phyloP scores from a whole-genome alignment of 1,140 invertebrate species.

The Centruroides sculpturatus region DNA sequence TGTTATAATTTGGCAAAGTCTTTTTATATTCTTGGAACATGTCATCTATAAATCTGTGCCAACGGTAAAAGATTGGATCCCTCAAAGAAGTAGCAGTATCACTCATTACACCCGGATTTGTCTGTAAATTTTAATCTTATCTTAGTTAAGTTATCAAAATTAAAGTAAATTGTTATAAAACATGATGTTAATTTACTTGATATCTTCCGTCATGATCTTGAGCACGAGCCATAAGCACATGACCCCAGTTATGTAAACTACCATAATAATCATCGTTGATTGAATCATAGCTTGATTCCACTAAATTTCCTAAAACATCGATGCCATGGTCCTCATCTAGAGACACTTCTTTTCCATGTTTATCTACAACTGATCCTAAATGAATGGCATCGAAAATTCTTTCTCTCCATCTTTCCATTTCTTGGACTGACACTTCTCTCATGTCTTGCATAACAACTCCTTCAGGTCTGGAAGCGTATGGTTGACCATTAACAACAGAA shows the following conservation, averaged over 20 bases:
- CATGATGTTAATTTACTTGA: background rate
- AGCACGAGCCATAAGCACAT: conserved; percentile 20
- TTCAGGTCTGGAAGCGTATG: conserved; percentile 40
- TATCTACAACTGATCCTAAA: conserved; percentile 39
- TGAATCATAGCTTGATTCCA: conserved; percentile 53
- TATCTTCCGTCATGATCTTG: conserved; percentile 15
- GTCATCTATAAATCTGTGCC: conserved; percentile 42
- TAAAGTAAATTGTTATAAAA: too few species aligned
- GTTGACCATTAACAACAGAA: conserved; percentile 43
- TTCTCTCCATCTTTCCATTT: conserved; percentile 42
- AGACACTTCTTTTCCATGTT: conserved; percentile 19
- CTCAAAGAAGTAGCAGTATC: conserved; percentile 38
- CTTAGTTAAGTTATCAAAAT: too few species aligned
- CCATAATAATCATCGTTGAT: conserved; percentile 52
- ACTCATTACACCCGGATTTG: conserved; percentile 32
- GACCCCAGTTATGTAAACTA: conserved; percentile 46
- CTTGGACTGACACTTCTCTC: conserved; percentile 1
- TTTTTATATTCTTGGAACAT: conserved; percentile 35
- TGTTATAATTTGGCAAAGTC: conserved; percentile 19
- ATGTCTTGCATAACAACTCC: conserved; percentile 34
- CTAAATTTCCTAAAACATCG: conserved; percentile 60
- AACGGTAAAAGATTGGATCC: conserved; percentile 47
- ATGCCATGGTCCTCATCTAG: conserved; percentile 45
- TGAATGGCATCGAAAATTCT: conserved; percentile 58
- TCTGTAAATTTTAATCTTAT: background rate